Base-by-base conservation (phyloP, 2,797 vertebrate genomes). In the Acipenser transmontanus region DNA sequence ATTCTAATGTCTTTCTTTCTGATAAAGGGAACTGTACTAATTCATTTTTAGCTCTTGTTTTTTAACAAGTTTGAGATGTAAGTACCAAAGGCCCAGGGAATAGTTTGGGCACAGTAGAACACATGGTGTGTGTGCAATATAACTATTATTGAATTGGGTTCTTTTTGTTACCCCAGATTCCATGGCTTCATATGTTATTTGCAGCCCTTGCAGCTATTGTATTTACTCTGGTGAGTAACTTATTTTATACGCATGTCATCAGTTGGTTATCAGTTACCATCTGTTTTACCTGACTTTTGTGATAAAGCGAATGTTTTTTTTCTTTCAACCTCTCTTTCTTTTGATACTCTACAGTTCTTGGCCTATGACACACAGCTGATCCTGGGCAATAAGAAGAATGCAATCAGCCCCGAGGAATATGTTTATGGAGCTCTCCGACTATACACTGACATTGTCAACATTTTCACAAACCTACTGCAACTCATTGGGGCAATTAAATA, bases 131-230 rank as follows among this genome's bases (percentile, higher is more conserved):
- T 59, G 34, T 47, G 7, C 34, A 1, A 3, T 34, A 34, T 34
- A 5, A 14, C 47, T 8, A 3, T 12, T 49, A 17, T 10, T 56
- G 48, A 48, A 8, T 20, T 3, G 1, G 12, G 48, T 49, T 6
- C 13, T 8, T 49, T 61, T 7, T 63, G 62, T 61, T 50, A 1
- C 8, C 1, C 2, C 83, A 99, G 97, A 74, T 98, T 12, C 82
- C 86, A 5, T 98, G 95, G 95, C 91, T 97, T 13, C 94, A 98
- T 63, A 98, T 98, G 96, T 76, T 99, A 63, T 98, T 96, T 0
- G 94, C 94, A 0, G 93, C 92, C 70, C 84, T 96, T 0, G 95
- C 94, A 12, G 95, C 96, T 61, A 81, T 97, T 0, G 78, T 87
- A 54, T 97, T 94, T 82, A 98, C 95, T 47, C 83, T 98, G 94